Evolutionary conservation across 2,797 vertebrate species (phyloP).

Genomic region (Eurystomus glaucurus): DNA sequence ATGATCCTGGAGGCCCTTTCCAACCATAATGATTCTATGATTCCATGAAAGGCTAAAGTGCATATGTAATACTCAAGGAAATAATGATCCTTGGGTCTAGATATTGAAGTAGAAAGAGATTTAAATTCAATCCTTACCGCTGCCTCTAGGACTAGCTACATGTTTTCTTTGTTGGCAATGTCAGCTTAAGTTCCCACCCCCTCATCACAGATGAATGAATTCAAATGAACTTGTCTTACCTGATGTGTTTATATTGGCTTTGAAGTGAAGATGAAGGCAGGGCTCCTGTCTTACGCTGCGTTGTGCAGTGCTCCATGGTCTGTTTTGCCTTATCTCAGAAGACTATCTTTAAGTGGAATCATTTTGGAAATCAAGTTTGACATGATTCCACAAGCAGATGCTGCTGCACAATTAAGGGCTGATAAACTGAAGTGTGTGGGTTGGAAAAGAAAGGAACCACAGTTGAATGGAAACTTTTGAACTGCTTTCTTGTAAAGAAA

Average conservation of each 20-base stretch:
- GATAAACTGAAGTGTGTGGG: background rate
- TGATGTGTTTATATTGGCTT: conserved; percentile 37
- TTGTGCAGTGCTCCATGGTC: background rate
- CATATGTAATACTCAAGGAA: background rate
- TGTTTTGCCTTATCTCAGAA: background rate
- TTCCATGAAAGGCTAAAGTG: background rate
- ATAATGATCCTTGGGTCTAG: background rate
- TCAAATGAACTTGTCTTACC: conserved; percentile 46
- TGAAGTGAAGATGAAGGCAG: conserved; percentile 36
- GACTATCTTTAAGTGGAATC: background rate
- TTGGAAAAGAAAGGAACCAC: background rate
- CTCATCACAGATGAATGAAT: background rate
- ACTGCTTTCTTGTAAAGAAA: background rate
- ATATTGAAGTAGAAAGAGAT: background rate
- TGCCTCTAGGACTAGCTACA: background rate
- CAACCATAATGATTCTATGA: too few relatives aligned
- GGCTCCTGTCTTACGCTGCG: background rate
- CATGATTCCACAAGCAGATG: conserved; percentile 17
- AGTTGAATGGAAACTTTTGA: background rate
- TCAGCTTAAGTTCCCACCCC: background rate
- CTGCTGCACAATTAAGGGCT: background rate
- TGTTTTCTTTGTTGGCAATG: background rate
- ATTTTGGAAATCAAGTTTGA: background rate
- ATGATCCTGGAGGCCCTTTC: too few relatives aligned
- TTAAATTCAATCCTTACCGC: background rate